Conservation (phyloP, 2,888 invertebrate genomes). For the Formica aserva region DNA sequence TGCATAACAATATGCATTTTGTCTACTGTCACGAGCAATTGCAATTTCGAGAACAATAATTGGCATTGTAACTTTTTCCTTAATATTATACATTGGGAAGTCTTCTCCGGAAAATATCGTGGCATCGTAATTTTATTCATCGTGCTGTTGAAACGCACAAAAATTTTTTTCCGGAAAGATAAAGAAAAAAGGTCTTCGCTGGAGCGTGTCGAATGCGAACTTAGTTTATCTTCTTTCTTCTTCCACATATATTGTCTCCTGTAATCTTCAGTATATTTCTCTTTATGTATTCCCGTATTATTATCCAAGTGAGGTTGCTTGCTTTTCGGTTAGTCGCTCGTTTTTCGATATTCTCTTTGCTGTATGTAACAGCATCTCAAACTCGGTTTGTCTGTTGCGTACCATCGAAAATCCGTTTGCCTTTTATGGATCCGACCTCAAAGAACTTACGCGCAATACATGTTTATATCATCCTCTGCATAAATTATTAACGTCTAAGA, state of each 20-base stretch:
- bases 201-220: neutral
- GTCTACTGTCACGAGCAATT: neutral
- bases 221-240: no score
- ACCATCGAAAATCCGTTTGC: constrained; percentile 55
- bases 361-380: neutral
- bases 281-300: constrained; percentile 3
- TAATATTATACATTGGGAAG: constrained; percentile 15
- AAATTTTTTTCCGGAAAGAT: neutral
- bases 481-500: constrained; percentile 29
- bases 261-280: neutral
- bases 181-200: neutral
- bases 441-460: constrained; percentile 21
- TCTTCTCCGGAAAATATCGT: constrained; percentile 2
- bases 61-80: neutral
- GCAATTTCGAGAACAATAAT: constrained; percentile 36
- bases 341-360: constrained; percentile 29
- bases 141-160: neutral
- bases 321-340: neutral
- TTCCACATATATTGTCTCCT: no score
- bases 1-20: neutral
- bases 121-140: constrained; percentile 14
- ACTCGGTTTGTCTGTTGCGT: constrained; percentile 10
- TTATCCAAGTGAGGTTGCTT: neutral
- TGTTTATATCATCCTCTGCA: constrained; percentile 40
- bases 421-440: constrained; percentile 36